Evolutionary conservation across 2,797 vertebrate genomes (phyloP).

Genomic region (Alca torda): DNA sequence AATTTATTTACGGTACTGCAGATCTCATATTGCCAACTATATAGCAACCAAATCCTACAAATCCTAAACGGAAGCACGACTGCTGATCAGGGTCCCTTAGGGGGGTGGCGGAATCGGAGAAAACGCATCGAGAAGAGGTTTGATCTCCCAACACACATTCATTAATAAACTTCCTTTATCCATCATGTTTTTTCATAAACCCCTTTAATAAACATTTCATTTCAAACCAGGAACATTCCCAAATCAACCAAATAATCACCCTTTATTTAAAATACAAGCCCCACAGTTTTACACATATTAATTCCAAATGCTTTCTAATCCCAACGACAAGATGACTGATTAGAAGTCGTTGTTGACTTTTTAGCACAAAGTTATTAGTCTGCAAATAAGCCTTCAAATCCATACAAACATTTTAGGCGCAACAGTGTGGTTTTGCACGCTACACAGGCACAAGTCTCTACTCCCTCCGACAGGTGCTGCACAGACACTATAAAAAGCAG

Average conservation of each 20-base stretch:
- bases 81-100: slow-evolving; percentile 58
- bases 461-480: neutral
- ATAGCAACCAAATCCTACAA: slow-evolving; percentile 68
- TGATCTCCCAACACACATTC: slow-evolving; percentile 47
- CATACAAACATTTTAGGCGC: neutral
- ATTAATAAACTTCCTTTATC: slow-evolving; percentile 52
- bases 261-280: slow-evolving; percentile 63
- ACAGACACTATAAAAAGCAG: slow-evolving; percentile 9
- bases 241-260: slow-evolving; percentile 50
- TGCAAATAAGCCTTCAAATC: neutral
- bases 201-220: slow-evolving; percentile 9
- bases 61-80: slow-evolving; percentile 61
- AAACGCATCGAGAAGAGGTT: slow-evolving; percentile 31
- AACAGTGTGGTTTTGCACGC: neutral
- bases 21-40: slow-evolving; percentile 67
- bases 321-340: slow-evolving; percentile 9
- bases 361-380: neutral
- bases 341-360: neutral
- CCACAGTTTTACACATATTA: slow-evolving; percentile 36
- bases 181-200: slow-evolving; percentile 29
- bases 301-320: slow-evolving; percentile 52
- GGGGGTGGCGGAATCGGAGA: slow-evolving; percentile 62
- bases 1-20: slow-evolving; percentile 75
- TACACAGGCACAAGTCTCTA: neutral
- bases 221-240: slow-evolving; percentile 35